A percentile compares a stretch with the other conserved stretches of the same genome.
Conservation (phyloP, 2,888 invertebrate species). For the Hylaea fasciaria region DNA sequence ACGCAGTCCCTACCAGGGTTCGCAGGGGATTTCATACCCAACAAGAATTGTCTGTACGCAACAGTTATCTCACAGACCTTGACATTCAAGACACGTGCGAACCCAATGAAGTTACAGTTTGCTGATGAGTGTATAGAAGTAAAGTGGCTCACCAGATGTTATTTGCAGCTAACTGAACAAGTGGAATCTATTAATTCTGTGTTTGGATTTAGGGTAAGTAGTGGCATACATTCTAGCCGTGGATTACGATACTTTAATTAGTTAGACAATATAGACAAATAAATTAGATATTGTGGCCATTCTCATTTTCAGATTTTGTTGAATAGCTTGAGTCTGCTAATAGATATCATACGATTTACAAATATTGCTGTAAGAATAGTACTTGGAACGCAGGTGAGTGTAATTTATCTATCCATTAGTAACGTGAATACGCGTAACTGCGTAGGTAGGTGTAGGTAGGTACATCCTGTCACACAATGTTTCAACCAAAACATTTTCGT, state of each 20-base stretch:
- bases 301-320: conserved; percentile 64
- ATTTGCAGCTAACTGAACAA: conserved; percentile 68
- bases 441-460: too few species aligned
- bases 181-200: conserved; percentile 66
- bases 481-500: too few species aligned
- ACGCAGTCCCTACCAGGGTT: conserved; percentile 38
- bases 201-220: conserved; percentile 70
- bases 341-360: conserved; percentile 67
- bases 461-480: too few species aligned
- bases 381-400: conserved; percentile 48
- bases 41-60: conserved; percentile 56
- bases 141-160: conserved; percentile 61
- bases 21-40: conserved; percentile 47
- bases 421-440: too few species aligned
- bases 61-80: conserved; percentile 18
- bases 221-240: neutral
- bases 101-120: conserved; percentile 30
- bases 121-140: conserved; percentile 44
- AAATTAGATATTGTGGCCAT: neutral
- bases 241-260: too few species aligned
- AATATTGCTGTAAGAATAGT: conserved; percentile 63
- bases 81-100: conserved; percentile 17
- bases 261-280: too few species aligned
- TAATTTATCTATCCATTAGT: too few species aligned
- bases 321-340: conserved; percentile 65